Evolutionary conservation across 1,140 invertebrate genomes (phyloP).

Genomic region (Drosophila albomicans): DNA sequence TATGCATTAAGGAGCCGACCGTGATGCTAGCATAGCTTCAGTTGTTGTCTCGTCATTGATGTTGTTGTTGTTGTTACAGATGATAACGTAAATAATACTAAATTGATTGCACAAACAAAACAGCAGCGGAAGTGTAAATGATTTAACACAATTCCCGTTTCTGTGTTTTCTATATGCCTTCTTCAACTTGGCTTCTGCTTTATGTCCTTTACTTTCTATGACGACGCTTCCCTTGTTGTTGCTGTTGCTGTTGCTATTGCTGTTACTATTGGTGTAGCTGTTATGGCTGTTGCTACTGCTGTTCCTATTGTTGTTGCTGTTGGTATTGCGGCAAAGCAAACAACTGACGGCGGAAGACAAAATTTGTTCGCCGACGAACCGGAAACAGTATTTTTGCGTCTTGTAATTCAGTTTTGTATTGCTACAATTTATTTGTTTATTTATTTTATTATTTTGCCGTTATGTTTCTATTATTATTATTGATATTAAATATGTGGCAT

Average conservation of each 20-base stretch:
- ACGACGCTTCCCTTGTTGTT: neutral
- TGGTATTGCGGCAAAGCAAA: conserved; percentile 32
- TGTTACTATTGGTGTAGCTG: conserved; percentile 6
- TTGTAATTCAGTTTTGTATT: conserved; percentile 73
- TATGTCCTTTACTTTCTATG: conserved; percentile 8
- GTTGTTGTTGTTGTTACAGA: conserved; percentile 24
- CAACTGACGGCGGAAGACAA: conserved; percentile 34
- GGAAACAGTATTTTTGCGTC: conserved; percentile 67
- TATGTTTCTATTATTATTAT: conserved; percentile 40
- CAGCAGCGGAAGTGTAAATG: conserved; percentile 80
- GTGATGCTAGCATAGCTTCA: neutral
- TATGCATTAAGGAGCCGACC: conserved; percentile 50
- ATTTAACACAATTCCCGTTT: conserved; percentile 76
- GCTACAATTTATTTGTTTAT: conserved; percentile 59
- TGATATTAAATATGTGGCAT: conserved; percentile 16
- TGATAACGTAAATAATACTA: conserved; percentile 80
- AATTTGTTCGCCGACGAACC: conserved; percentile 59
- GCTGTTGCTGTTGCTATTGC: neutral
- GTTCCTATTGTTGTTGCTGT: conserved; percentile 3
- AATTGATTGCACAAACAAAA: conserved; percentile 83
- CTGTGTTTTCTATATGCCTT: conserved; percentile 49
- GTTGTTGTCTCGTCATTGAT: neutral
- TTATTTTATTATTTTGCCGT: conserved; percentile 36
- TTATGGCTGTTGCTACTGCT: neutral
- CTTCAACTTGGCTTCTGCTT: conserved; percentile 57